Percentiles rank a stretch among this genome's conserved stretches.
Conservation (phyloP, 2,888 invertebrate species). For the Rotaria socialis region DNA sequence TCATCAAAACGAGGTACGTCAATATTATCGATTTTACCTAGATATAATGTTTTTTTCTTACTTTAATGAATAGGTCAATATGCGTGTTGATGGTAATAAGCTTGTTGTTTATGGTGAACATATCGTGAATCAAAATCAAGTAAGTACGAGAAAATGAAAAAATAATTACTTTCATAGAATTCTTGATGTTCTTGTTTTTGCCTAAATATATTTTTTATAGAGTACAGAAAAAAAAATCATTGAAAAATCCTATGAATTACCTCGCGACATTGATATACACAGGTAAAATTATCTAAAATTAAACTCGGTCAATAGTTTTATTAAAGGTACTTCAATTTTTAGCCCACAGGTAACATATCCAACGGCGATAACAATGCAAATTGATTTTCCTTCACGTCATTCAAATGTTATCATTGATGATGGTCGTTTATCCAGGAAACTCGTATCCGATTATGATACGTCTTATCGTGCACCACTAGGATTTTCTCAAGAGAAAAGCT, state of each 20-base stretch:
- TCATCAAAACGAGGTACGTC: not conserved
- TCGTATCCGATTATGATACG: not conserved
- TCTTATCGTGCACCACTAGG: not conserved
- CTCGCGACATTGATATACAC: not conserved
- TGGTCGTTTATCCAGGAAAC: not conserved
- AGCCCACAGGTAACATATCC: conserved; percentile 5
- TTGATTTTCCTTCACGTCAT: not conserved
- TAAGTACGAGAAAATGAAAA: not conserved
- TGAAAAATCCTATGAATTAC: conserved; percentile 29
- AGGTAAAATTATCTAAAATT: not conserved
- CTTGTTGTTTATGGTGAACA: not conserved
- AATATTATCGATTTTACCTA: not conserved
- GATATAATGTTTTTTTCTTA: not conserved
- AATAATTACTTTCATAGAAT: too few relatives aligned
- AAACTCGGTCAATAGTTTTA: not conserved
- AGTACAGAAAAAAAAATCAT: not conserved
- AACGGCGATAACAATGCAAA: not conserved
- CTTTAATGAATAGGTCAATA: not conserved
- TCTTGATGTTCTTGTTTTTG: not conserved
- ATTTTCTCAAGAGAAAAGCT: not conserved
- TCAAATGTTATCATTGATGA: not conserved
- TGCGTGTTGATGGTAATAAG: not conserved
- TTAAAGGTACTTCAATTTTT: not conserved
- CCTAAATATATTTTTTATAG: not conserved
- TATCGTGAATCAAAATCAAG: not conserved